Percentiles rank a stretch among this genome's conserved stretches.
phyloP scores from a whole-genome alignment of 2,888 invertebrate genomes.

The Venustoraphidia nigricollis region DNA sequence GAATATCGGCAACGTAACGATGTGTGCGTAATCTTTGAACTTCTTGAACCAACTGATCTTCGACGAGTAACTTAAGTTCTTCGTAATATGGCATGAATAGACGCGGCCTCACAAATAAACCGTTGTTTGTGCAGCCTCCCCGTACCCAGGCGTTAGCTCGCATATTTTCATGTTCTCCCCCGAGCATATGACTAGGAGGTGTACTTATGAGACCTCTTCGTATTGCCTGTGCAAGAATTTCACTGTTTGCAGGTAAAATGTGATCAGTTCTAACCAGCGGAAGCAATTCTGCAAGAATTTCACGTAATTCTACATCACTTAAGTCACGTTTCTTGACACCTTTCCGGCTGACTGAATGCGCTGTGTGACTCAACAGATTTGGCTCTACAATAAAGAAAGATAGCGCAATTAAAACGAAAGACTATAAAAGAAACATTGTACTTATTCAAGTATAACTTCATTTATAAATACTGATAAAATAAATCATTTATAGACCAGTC shows the following conservation, averaged over 20 bases:
- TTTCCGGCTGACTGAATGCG: conserved; percentile 79
- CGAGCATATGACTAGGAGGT: conserved; percentile 74
- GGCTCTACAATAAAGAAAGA: conserved; percentile 45
- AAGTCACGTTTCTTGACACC: conserved; percentile 68
- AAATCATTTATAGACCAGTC: no score
- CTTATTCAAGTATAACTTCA: no score
- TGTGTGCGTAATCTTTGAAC: conserved; percentile 55
- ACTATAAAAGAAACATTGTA: no score
- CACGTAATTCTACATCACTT: conserved; percentile 72
- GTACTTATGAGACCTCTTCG: conserved; percentile 64
- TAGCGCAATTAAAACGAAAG: background rate
- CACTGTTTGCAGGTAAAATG: conserved; percentile 70
- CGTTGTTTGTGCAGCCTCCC: conserved; percentile 50
- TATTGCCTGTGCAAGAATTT: conserved; percentile 51
- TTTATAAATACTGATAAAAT: no score
- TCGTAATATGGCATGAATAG: conserved; percentile 91
- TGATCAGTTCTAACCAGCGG: conserved; percentile 82
- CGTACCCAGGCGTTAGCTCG: conserved; percentile 69
- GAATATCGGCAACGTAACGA: conserved; percentile 66
- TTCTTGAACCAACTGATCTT: conserved; percentile 70
- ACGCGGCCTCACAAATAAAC: conserved; percentile 67
- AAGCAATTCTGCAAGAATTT: conserved; percentile 68
- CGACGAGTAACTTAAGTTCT: conserved; percentile 78
- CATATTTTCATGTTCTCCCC: conserved; percentile 50
- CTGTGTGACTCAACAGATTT: conserved; percentile 78